These are phyloP conservation scores for Chondrilla cf. caribensis DNA, from an alignment of 37 sponge, comb jelly and placozoan genomes.

Conservation along the genomic window DNA sequence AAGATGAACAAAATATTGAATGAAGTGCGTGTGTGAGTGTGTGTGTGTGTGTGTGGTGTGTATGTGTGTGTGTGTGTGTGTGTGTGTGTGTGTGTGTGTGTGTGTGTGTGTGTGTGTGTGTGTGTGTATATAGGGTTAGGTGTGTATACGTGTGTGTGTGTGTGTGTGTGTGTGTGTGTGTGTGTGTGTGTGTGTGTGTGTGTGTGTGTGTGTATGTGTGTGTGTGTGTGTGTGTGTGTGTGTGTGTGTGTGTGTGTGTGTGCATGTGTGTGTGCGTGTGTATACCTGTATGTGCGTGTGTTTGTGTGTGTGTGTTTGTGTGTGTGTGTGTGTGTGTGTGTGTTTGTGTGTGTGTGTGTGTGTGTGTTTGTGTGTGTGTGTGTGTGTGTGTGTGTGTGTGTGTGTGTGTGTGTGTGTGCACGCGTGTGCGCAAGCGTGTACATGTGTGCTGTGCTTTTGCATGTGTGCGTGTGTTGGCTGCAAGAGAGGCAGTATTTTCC, in stretches of 20 bases:
- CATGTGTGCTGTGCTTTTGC: no score
- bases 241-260: slow-evolving; percentile 9
- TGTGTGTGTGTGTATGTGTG: not conserved
- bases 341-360: no score
- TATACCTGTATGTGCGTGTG: not conserved
- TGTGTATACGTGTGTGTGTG: not conserved
- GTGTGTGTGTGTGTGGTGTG: slow-evolving; percentile 11
- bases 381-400: no score
- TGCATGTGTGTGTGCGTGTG: not conserved
- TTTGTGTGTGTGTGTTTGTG: not conserved
- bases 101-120: not conserved
- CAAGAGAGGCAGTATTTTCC: no score
- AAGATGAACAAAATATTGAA: not conserved
- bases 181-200: slow-evolving; percentile 13
- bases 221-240: not conserved
- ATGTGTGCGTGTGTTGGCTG: no score
- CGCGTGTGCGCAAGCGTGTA: no score
- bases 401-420: no score
- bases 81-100: slow-evolving; percentile 15
- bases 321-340: no score
- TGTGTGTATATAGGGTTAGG: not conserved
- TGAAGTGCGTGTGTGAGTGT: not conserved
- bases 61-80: slow-evolving; percentile 18
- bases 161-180: not conserved
- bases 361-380: no score